Evolutionary conservation across 1,140 invertebrate species (phyloP), one percentile per base, ranked within the genome.

Genomic region (Pentalonia nigronervosa): DNA sequence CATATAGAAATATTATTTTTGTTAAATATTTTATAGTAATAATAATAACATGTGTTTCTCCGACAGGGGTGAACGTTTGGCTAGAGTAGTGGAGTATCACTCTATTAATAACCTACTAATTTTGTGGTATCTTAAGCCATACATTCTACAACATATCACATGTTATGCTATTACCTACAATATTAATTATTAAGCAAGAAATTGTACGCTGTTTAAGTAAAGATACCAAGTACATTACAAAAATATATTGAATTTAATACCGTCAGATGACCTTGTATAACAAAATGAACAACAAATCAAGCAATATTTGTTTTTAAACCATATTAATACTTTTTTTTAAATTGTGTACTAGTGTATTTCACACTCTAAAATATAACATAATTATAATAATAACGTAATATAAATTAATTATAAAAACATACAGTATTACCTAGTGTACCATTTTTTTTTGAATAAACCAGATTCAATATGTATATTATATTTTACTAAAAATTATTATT

Each of bases 31-130:
- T 87, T 87, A 87, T 87, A n/a, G 14, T 20, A 48, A 45, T 30
- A 47, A 87, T 20, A 47, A 87, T 20, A 87, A 87, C 41, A 47
- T 23, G 84, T 87, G 25, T 87, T 87, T 87, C 41, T 87, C 11
- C 7, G 1, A 48, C 7, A n/a, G 30, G 84, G 45, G 14, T 87
- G 83, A 47, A 87, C 45, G 84, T n/a, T 87, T 47, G 41, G 84
- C 41, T 47, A 47, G 84, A 87, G 41, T 87, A 45, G 9, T 47
- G 14, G 45, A 48, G 41, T 87, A 30, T 45, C 14, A 48, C 45
- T 45, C 45, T 87, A 87, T 87, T 47, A 87, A 87, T 87, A 87
- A 47, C 84, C 7, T 47, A 48, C 25, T 87, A 87, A 25, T 48
- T 14, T 47, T 45, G 45, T 87, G 45, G 45, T 87, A 17, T 87